Conservation (phyloP, 2,113 vertebrate genomes). For the Ploceus nigricollis region DNA sequence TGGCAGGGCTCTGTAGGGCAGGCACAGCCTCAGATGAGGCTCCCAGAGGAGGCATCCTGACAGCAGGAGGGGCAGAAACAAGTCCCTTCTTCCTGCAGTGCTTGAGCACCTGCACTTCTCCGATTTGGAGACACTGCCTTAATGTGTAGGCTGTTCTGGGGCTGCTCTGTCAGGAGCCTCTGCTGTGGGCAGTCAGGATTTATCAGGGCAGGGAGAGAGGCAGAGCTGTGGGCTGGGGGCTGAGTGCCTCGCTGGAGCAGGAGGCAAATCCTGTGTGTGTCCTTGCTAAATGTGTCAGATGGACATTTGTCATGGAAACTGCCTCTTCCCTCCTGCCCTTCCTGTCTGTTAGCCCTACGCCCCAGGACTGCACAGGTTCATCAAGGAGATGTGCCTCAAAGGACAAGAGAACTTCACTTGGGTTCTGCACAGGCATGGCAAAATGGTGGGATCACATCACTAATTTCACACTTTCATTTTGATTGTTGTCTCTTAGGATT, state of each 20-base stretch:
- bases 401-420: background rate
- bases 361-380: background rate
- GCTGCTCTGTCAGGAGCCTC: background rate
- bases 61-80: background rate
- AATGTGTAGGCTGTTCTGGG: background rate
- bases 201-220: background rate
- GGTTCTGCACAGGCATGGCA: background rate
- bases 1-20: background rate
- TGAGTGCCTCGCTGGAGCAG: background rate
- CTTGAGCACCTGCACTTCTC: background rate
- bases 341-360: background rate
- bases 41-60: background rate
- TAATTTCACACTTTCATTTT: background rate
- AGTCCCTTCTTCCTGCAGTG: background rate
- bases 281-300: background rate
- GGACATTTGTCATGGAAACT: background rate
- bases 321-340: background rate
- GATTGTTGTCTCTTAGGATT: background rate
- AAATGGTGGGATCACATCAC: background rate
- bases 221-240: fast-evolving
- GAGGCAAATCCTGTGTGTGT: background rate
- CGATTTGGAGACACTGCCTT: background rate
- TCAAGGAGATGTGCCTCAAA: background rate
- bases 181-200: background rate
- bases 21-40: background rate